Percentiles rank a stretch among this genome's conserved stretches.
phyloP scores from a whole-genome alignment of 2,888 invertebrate species.

The Nemotelus pantherinus region DNA sequence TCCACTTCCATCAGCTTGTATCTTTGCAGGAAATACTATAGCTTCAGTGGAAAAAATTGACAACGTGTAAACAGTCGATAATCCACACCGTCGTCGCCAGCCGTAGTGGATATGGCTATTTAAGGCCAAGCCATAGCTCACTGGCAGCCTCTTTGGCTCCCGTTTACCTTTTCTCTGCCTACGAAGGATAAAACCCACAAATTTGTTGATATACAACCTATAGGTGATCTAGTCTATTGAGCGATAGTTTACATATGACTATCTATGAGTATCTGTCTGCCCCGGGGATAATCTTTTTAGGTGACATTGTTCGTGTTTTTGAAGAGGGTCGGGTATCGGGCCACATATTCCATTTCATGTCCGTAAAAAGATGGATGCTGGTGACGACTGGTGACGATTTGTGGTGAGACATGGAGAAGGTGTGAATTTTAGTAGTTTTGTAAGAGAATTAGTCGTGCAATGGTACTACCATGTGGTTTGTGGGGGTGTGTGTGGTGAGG shows the following conservation, averaged over 20 bases:
- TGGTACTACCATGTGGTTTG: background rate
- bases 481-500: too few species aligned
- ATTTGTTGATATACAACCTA: conserved; percentile 41
- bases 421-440: conserved; percentile 5
- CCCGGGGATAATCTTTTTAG: conserved; percentile 33
- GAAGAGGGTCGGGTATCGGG: conserved; percentile 14
- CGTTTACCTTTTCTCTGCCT: conserved; percentile 29
- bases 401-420: conserved; percentile 15
- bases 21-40: background rate
- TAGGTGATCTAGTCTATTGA: conserved; percentile 10
- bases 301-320: conserved; percentile 27
- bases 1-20: background rate
- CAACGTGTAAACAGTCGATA: conserved; percentile 29
- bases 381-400: conserved; percentile 11
- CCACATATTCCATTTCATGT: too few species aligned
- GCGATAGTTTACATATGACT: conserved; percentile 41
- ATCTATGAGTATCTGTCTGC: conserved; percentile 22
- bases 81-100: background rate
- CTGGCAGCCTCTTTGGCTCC: conserved; percentile 10
- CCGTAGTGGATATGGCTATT: background rate
- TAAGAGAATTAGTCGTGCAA: background rate
- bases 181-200: conserved; percentile 34
- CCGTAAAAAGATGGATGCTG: background rate
- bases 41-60: background rate
- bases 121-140: conserved; percentile 1